A percentile compares a stretch with the other conserved stretches of the same genome.
Evolutionary conservation across 2,888 invertebrate genomes (phyloP).

Genomic region (Acanthosepion pharaonis): DNA sequence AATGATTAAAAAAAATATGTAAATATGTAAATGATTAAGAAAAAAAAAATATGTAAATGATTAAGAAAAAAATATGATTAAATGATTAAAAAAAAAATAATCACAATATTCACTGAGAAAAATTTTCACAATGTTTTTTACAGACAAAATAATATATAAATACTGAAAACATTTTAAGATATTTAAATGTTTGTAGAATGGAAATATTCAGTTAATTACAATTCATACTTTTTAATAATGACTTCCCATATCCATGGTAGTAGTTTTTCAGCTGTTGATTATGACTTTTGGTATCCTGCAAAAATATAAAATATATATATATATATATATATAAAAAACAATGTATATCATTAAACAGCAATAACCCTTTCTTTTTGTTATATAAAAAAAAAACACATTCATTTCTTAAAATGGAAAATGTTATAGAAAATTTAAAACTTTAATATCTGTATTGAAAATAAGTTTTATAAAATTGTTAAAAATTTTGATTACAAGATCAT

Average conservation of each 20-base stretch:
- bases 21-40: too few relatives aligned
- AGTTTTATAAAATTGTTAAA: too few relatives aligned
- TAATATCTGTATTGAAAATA: too few relatives aligned
- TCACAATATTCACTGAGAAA: too few relatives aligned
- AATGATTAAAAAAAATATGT: too few relatives aligned
- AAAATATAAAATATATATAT: not conserved
- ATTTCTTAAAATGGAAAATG: not conserved
- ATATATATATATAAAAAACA: too few relatives aligned
- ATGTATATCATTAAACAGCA: not conserved
- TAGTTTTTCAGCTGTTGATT: not conserved
- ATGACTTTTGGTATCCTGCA: not conserved
- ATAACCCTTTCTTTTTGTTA: not conserved
- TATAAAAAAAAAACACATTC: not conserved
- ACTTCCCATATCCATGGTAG: conserved; percentile 33
- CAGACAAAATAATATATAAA: too few relatives aligned
- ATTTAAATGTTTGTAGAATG: not conserved
- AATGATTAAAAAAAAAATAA: too few relatives aligned
- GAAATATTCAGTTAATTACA: not conserved
- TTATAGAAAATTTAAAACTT: not conserved
- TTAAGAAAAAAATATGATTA: too few relatives aligned
- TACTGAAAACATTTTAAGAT: not conserved
- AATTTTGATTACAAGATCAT: too few relatives aligned
- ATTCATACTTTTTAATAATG: not conserved
- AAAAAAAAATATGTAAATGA: too few relatives aligned
- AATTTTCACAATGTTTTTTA: too few relatives aligned